phyloP scores from a whole-genome alignment of 2,888 invertebrate species.

The Drosophila borborema region DNA sequence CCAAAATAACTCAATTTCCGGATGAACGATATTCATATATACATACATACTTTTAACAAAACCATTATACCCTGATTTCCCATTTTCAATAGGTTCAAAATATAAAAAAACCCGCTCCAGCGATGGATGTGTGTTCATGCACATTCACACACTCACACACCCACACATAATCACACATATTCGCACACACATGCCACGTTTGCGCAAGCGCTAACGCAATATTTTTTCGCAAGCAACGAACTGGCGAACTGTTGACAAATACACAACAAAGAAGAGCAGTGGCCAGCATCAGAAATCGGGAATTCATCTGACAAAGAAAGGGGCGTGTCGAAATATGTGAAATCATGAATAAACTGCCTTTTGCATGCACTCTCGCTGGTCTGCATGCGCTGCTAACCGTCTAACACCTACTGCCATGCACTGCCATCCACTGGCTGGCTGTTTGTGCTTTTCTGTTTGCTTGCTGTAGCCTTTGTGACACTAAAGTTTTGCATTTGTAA shows the following conservation, averaged over 20 bases:
- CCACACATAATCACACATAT: not conserved
- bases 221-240: slow-evolving; percentile 68
- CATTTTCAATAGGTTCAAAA: too few relatives aligned
- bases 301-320: not conserved
- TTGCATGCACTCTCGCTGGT: slow-evolving; percentile 71
- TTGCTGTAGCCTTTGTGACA: too few relatives aligned
- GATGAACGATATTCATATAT: too few relatives aligned
- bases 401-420: not conserved
- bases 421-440: not conserved
- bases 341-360: slow-evolving; percentile 82
- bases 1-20: too few relatives aligned
- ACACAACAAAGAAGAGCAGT: slow-evolving; percentile 65
- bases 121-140: too few relatives aligned
- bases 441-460: slow-evolving; percentile 14
- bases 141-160: not conserved
- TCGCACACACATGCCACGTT: slow-evolving; percentile 38
- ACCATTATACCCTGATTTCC: too few relatives aligned
- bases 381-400: too few relatives aligned
- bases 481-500: too few relatives aligned
- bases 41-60: too few relatives aligned
- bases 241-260: slow-evolving; percentile 54
- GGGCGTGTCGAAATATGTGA: slow-evolving; percentile 73
- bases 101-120: too few relatives aligned
- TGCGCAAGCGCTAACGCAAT: slow-evolving; percentile 69
- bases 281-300: slow-evolving; percentile 9